A percentile compares a stretch with the other conserved stretches of the same genome.
phyloP scores from a whole-genome alignment of 2,113 vertebrate genomes.

The Cottus gobio region DNA sequence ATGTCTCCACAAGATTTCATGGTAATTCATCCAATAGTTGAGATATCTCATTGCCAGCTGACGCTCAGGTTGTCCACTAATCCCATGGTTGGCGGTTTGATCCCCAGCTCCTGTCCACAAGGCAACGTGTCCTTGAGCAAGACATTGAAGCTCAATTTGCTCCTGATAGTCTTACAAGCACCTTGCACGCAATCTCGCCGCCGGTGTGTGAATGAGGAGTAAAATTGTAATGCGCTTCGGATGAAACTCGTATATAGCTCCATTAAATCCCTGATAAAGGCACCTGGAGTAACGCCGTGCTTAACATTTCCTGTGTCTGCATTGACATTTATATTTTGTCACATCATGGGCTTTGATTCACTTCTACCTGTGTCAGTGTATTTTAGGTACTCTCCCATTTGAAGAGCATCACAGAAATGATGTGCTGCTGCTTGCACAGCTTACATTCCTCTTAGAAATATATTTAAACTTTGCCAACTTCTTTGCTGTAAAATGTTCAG shows the following conservation, averaged over 20 bases:
- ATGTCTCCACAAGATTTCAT: not conserved
- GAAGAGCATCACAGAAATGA: conserved; percentile 35
- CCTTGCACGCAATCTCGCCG: not conserved
- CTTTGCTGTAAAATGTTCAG: conserved; percentile 40
- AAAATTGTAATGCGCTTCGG: not conserved
- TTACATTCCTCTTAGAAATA: conserved; percentile 24
- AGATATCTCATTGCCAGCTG: not conserved
- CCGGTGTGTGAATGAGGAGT: not conserved
- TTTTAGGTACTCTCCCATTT: conserved; percentile 13
- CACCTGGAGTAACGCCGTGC: not conserved
- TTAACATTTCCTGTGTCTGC: conserved; percentile 8
- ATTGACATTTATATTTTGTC: conserved; percentile 33
- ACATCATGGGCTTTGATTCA: conserved; percentile 14
- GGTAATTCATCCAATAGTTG: not conserved
- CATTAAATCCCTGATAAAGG: not conserved
- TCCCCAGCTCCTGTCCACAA: not conserved
- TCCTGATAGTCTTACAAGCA: not conserved
- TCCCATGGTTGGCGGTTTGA: not conserved
- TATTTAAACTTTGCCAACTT: conserved; percentile 31
- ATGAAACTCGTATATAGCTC: not conserved
- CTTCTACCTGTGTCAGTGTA: conserved; percentile 28
- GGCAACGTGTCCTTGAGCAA: not conserved
- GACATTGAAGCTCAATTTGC: not conserved
- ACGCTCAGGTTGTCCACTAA: not conserved
- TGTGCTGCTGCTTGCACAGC: conserved; percentile 26